phyloP scores from a whole-genome alignment of 2,888 invertebrate genomes.

The Listrodromus nycthemerus region DNA sequence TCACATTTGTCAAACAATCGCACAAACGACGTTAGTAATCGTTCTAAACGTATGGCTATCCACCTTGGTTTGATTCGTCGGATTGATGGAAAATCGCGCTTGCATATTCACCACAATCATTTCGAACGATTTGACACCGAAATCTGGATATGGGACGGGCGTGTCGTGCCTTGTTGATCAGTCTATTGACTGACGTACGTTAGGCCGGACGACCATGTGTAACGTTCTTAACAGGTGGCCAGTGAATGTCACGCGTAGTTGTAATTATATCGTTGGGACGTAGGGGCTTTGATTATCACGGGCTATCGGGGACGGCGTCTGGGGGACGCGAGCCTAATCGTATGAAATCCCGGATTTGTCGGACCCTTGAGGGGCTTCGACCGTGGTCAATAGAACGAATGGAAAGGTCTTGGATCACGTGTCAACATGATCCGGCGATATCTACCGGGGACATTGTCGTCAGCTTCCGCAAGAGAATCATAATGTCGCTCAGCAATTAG shows the following conservation, averaged over 20 bases:
- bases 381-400: constrained; percentile 39
- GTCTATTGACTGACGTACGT: constrained; percentile 47
- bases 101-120: constrained; percentile 61
- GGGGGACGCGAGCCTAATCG: constrained; percentile 62
- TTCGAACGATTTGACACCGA: background rate
- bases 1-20: background rate
- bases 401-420: constrained; percentile 5
- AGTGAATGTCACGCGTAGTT: constrained; percentile 29
- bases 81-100: constrained; percentile 33
- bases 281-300: constrained; percentile 6
- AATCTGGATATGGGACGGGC: constrained; percentile 1
- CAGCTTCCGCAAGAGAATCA: constrained; percentile 19
- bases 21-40: background rate
- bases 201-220: constrained; percentile 24
- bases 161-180: constrained; percentile 35
- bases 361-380: constrained; percentile 65
- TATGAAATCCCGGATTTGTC: constrained; percentile 70
- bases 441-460: constrained; percentile 23
- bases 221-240: constrained; percentile 51
- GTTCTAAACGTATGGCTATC: background rate
- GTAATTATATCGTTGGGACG: constrained; percentile 38
- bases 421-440: constrained; percentile 11
- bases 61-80: constrained; percentile 27
- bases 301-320: constrained; percentile 9
- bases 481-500: constrained; percentile 28